Evolutionary conservation across 2,888 invertebrate species (phyloP), one percentile per base, ranked within the genome.

Genomic region (Unio pictorum): DNA sequence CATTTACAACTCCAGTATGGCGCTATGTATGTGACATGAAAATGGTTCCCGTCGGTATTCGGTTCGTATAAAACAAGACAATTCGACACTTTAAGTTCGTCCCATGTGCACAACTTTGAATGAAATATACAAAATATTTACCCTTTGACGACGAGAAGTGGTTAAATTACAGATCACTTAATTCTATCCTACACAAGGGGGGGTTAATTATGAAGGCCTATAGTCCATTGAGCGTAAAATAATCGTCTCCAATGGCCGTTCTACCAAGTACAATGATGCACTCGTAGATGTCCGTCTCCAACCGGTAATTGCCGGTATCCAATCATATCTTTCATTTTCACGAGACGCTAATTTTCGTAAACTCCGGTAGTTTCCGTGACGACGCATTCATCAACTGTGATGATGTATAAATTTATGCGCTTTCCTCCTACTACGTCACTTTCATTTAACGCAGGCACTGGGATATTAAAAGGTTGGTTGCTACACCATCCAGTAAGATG

Each of bases 241-340:
- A 76, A 75, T 80, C 80, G 80, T 81, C 81, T 83, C 83, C 81
- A 83, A 84, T 83, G 84, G 83, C 82, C 77, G 82, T 78, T 82
- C 82, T 75, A 76, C 70, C 77, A 75, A 74, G 74, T 78, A 79
- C 75, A 69, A 80, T 78, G 75, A 79, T 75, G 71, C 60, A 69
- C 28, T 18, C 69, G 64, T 66, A 68, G 61, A 60, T 55, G 45
- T 58, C 54, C 67, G 67, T 64, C 66, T 73, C 7, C 15, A 7
- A 23, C 18, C 79, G 76, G 72, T 28, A 72, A 66, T 45, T 20
- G 23, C 68, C 78, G 73, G 73, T 61, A 72, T 28, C 78, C 77
- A 80, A 80, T 79, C 69, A 73, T 15, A 45, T 45, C 45, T 11
- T 45, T 15, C 15, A 45, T 45, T 45, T 45, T 45, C 15, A 45